Conservation (phyloP, 2,113 vertebrate genomes). For the Paracanthobrama guichenoti region DNA sequence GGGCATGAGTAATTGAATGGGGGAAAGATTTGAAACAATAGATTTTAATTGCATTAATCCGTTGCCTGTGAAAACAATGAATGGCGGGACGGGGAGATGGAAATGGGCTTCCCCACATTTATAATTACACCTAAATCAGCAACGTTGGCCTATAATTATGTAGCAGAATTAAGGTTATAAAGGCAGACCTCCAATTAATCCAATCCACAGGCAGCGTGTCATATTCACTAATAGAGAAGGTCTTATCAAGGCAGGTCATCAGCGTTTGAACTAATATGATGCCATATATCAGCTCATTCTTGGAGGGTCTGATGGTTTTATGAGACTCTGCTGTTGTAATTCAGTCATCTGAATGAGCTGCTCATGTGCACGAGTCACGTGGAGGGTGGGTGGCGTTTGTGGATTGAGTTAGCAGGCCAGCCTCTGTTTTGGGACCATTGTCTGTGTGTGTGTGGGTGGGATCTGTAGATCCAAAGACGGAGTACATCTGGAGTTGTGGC, state of each 20-base stretch:
- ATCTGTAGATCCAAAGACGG: conserved; percentile 57
- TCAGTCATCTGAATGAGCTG: conserved; percentile 11
- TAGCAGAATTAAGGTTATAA: conserved; percentile 55
- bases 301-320: conserved; percentile 10
- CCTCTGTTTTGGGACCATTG: conserved; percentile 28
- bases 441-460: conserved; percentile 24
- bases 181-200: conserved; percentile 44
- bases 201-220: conserved; percentile 56
- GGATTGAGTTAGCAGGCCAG: conserved; percentile 10
- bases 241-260: conserved; percentile 31
- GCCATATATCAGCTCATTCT: not conserved
- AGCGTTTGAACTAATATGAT: conserved; percentile 16
- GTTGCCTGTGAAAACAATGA: conserved; percentile 63
- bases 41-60: conserved; percentile 67
- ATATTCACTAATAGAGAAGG: conserved; percentile 41
- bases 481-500: conserved; percentile 74
- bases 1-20: conserved; percentile 64
- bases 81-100: conserved; percentile 36
- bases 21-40: conserved; percentile 63
- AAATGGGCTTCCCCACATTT: conserved; percentile 51
- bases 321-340: conserved; percentile 30
- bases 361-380: conserved; percentile 21
- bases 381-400: not conserved
- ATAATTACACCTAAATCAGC: conserved; percentile 66
- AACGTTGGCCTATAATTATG: conserved; percentile 57